These are phyloP conservation scores for Cataglyphis cursor DNA, from an alignment of 2,888 invertebrate genomes.

Conservation along the genomic window DNA sequence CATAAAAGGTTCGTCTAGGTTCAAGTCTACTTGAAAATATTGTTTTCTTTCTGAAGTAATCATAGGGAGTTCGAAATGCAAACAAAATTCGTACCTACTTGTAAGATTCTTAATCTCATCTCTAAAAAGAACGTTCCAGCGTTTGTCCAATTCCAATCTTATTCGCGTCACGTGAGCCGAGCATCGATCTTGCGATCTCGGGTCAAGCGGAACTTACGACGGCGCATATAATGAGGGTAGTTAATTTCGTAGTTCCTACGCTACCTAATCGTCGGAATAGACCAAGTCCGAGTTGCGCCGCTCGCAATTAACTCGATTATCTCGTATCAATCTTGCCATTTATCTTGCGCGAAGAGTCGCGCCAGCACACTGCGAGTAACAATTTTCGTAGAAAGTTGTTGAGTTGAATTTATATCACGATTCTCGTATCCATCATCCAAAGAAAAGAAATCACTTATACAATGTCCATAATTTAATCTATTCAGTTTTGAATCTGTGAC, in stretches of 20 bases:
- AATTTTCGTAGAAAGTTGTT: conserved; percentile 29
- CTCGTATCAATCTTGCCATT: conserved; percentile 49
- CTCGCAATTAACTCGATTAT: conserved; percentile 53
- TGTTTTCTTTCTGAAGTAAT: too few species aligned
- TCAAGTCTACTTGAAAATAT: too few species aligned
- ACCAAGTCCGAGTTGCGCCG: conserved; percentile 40
- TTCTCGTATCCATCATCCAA: conserved; percentile 2
- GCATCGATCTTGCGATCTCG: conserved; percentile 40
- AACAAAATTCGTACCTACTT: too few species aligned
- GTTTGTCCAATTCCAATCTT: conserved; percentile 48
- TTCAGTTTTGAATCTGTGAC: not conserved
- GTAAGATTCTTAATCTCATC: too few species aligned
- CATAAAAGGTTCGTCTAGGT: too few species aligned
- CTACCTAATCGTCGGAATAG: conserved; percentile 52
- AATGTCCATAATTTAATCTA: not conserved
- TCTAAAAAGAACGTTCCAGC: not conserved
- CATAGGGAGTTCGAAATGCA: too few species aligned
- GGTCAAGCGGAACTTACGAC: conserved; percentile 51
- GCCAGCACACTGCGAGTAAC: not conserved
- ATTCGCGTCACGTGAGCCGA: conserved; percentile 39
- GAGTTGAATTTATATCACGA: not conserved
- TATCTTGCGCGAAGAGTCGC: conserved; percentile 40
- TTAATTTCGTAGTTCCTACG: conserved; percentile 48
- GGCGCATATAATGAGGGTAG: conserved; percentile 48
- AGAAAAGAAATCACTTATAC: not conserved